phyloP scores from a whole-genome alignment of 2,888 invertebrate genomes.

The Nymphalis polychloros region DNA sequence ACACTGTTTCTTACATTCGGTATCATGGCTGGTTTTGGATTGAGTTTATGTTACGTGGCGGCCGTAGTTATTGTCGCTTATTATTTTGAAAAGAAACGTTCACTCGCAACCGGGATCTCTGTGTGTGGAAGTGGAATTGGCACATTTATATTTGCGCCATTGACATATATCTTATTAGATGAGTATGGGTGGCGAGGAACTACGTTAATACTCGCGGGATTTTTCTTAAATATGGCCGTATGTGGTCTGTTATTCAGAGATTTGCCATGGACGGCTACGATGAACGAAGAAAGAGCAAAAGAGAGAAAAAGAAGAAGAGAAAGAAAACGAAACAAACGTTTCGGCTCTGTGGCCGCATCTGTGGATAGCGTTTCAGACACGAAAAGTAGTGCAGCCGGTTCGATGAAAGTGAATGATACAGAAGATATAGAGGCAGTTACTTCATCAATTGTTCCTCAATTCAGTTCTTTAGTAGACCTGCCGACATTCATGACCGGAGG shows the following conservation, averaged over 20 bases:
- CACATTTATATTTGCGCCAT: constrained; percentile 92
- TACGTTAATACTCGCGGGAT: constrained; percentile 89
- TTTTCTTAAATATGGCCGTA: constrained; percentile 90
- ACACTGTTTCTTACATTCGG: constrained; percentile 91
- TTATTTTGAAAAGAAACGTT: constrained; percentile 92
- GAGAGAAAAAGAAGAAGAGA: constrained; percentile 84
- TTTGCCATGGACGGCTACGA: constrained; percentile 78
- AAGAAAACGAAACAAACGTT: constrained; percentile 79
- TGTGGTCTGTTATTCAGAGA: constrained; percentile 92
- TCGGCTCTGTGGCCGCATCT: constrained; percentile 76
- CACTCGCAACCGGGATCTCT: constrained; percentile 92
- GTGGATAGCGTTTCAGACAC: constrained; percentile 87
- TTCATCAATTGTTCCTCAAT: constrained; percentile 77
- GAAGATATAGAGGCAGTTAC: constrained; percentile 65
- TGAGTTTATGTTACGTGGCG: constrained; percentile 93
- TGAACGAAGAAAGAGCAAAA: constrained; percentile 83
- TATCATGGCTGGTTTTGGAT: constrained; percentile 90
- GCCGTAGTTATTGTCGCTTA: constrained; percentile 95
- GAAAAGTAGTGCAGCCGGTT: constrained; percentile 85
- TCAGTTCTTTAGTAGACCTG: constrained; percentile 90
- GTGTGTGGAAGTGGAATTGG: constrained; percentile 95
- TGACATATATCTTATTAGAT: constrained; percentile 87
- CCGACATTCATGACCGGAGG: constrained; percentile 91
- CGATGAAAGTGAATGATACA: constrained; percentile 67
- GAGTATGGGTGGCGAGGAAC: constrained; percentile 93